Evolutionary conservation across 2,888 invertebrate species (phyloP).

Genomic region (Petrolisthes cinctipes): DNA sequence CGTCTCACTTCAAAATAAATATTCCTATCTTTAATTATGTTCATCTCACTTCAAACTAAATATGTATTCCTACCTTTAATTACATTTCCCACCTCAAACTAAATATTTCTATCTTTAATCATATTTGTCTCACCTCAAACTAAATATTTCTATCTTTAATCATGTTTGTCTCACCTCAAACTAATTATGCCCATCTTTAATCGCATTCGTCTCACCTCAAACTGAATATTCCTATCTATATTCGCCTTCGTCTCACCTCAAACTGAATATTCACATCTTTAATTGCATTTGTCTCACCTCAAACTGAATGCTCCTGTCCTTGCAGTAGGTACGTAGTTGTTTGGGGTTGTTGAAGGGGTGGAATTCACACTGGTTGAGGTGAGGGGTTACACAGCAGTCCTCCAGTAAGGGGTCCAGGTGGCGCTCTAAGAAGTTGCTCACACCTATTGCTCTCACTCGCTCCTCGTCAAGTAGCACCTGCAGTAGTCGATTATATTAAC

Average conservation of each 20-base stretch:
- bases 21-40: neutral
- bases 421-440: conserved; percentile 69
- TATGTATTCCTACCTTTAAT: too few species aligned
- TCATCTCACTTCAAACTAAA: conserved; percentile 67
- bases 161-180: conserved; percentile 67
- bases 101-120: too few species aligned
- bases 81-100: too few species aligned
- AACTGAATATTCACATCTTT: too few species aligned
- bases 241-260: too few species aligned
- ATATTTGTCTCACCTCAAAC: too few species aligned
- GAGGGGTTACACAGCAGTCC: conserved; percentile 68
- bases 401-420: conserved; percentile 69
- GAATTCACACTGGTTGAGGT: conserved; percentile 70
- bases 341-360: conserved; percentile 70
- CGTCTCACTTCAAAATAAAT: too few species aligned
- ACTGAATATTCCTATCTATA: too few species aligned
- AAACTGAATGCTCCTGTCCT: conserved; percentile 68
- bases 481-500: neutral
- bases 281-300: conserved; percentile 66
- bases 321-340: conserved; percentile 68
- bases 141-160: neutral
- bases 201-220: conserved; percentile 60
- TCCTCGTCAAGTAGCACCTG: conserved; percentile 69
- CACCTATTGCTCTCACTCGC: conserved; percentile 69
- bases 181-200: conserved; percentile 68